A percentile compares a stretch with the other conserved stretches of the same genome.
These are phyloP conservation scores for Miniopterus natalensis DNA, from an alignment of 2,113 vertebrate species.

Conservation along the genomic window DNA sequence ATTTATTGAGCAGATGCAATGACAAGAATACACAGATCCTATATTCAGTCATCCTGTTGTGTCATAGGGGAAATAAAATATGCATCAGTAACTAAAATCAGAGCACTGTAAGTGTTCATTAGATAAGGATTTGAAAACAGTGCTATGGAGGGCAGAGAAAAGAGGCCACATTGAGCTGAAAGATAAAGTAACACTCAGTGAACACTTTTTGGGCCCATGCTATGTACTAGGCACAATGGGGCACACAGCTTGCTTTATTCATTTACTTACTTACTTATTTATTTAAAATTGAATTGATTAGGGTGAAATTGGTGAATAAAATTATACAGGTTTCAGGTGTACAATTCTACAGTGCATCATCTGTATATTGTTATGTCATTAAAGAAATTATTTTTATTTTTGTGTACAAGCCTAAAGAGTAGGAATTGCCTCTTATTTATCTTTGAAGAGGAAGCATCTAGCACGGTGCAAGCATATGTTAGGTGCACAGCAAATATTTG, in stretches of 20 bases:
- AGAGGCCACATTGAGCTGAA: background rate
- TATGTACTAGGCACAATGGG: background rate
- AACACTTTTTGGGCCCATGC: background rate
- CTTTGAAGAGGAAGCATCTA: background rate
- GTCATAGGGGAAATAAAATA: background rate
- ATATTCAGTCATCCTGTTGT: background rate
- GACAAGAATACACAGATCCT: background rate
- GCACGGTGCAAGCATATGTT: background rate
- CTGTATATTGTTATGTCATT: background rate
- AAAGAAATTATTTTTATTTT: background rate
- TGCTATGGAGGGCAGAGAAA: background rate
- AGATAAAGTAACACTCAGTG: background rate
- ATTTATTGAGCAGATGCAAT: constrained; percentile 15
- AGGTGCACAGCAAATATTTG: background rate
- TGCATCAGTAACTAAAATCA: background rate
- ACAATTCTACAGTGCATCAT: background rate
- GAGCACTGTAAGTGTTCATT: background rate
- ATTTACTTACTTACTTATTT: background rate
- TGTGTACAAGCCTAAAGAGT: background rate
- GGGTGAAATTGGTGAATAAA: background rate
- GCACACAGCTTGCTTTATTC: background rate
- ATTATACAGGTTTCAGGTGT: background rate
- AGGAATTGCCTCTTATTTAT: background rate
- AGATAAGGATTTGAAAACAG: background rate
- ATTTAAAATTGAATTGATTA: background rate